phyloP scores from a whole-genome alignment of 2,113 vertebrate species.

The Clarias gariepinus region DNA sequence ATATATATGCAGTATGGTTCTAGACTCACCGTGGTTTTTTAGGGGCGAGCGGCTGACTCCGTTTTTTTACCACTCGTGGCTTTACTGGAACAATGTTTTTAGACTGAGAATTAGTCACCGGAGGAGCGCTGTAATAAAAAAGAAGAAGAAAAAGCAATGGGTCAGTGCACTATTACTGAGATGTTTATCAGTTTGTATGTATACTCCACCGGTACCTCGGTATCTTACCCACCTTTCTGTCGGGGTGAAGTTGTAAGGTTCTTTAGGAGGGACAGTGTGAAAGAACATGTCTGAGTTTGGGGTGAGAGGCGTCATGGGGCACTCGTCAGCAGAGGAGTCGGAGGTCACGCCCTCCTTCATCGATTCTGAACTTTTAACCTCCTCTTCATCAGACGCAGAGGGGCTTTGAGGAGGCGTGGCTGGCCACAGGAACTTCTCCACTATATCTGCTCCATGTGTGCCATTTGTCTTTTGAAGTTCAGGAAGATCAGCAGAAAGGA shows the following conservation, averaged over 20 bases:
- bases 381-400: background rate
- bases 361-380: background rate
- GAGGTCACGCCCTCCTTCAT: background rate
- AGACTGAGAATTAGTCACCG: background rate
- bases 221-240: background rate
- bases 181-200: constrained; percentile 23
- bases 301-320: background rate
- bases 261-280: background rate
- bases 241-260: background rate
- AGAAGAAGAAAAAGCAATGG: background rate
- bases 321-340: constrained; percentile 35
- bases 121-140: background rate
- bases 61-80: background rate
- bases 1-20: background rate
- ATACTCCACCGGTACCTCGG: background rate
- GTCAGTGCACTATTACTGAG: constrained; percentile 24
- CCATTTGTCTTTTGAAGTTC: background rate
- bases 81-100: background rate
- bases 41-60: background rate
- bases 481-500: background rate
- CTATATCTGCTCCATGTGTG: background rate
- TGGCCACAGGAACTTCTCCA: background rate
- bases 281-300: background rate
- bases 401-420: background rate
- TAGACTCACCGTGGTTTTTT: constrained; percentile 65